These are phyloP conservation scores for Lateolabrax maculatus DNA, from an alignment of 2,797 vertebrate genomes.

Conservation along the genomic window DNA sequence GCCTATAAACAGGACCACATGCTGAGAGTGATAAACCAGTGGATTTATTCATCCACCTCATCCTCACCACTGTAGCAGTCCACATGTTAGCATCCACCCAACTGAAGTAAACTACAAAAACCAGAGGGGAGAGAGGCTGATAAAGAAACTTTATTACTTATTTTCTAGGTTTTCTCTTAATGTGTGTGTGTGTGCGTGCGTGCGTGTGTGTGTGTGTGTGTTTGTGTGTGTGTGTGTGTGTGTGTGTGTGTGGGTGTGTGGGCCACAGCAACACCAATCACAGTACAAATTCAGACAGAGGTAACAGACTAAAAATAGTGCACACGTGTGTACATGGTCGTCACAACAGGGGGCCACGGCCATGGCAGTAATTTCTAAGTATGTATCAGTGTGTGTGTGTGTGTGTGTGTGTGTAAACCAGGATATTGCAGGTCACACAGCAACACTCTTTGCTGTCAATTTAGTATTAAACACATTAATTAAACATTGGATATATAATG, in stretches of 20 bases:
- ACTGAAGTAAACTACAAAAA: slow-evolving; percentile 63
- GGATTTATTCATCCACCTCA: slow-evolving; percentile 83
- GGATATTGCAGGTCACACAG: slow-evolving; percentile 1
- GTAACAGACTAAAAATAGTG: slow-evolving; percentile 37
- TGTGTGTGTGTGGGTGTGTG: neutral
- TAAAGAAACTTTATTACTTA: slow-evolving; percentile 58
- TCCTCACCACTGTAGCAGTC: slow-evolving; percentile 77
- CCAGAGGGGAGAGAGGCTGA: slow-evolving; percentile 35
- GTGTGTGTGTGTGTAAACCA: neutral
- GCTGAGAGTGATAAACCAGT: slow-evolving; percentile 86
- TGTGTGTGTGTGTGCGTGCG: slow-evolving; percentile 3
- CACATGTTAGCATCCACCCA: slow-evolving; percentile 80
- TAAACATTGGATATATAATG: neutral
- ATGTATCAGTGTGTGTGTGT: slow-evolving; percentile 6
- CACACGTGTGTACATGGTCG: neutral
- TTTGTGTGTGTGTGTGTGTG: slow-evolving; percentile 1
- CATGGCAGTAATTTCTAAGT: slow-evolving; percentile 8
- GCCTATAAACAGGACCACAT: slow-evolving; percentile 83
- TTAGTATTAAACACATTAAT: neutral
- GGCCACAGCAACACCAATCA: slow-evolving; percentile 28
- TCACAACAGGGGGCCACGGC: slow-evolving; percentile 9
- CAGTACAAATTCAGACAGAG: slow-evolving; percentile 11
- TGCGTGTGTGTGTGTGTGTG: slow-evolving; percentile 27
- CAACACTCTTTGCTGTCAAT: neutral
- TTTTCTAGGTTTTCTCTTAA: slow-evolving; percentile 9